phyloP scores from a whole-genome alignment of 2,797 vertebrate species.

The Liasis olivaceus region DNA sequence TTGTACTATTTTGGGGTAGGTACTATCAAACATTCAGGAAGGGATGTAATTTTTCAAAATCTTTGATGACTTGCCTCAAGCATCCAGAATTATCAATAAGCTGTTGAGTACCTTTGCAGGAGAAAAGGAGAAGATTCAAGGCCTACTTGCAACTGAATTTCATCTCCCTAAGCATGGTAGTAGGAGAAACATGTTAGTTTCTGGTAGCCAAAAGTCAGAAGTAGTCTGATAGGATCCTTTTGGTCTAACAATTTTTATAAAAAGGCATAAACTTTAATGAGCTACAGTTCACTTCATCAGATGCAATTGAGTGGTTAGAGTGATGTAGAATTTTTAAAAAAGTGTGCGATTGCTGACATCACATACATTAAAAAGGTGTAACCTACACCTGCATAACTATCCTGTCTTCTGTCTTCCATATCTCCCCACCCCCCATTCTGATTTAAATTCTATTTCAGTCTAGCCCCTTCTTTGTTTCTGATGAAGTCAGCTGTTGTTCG shows the following conservation, averaged over 20 bases:
- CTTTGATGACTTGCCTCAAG: background rate
- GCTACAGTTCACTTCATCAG: background rate
- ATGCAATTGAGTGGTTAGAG: background rate
- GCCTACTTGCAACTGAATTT: background rate
- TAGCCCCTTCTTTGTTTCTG: background rate
- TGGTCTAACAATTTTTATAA: background rate
- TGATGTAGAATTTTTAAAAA: background rate
- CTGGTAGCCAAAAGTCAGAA: background rate
- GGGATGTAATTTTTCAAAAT: background rate
- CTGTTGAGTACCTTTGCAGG: background rate
- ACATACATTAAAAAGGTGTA: background rate
- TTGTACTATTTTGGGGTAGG: background rate
- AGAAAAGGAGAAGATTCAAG: background rate
- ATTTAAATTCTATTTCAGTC: background rate
- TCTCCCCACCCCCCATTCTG: background rate
- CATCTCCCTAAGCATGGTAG: background rate
- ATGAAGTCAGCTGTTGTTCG: background rate
- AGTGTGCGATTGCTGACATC: background rate
- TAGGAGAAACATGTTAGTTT: background rate
- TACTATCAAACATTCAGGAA: background rate
- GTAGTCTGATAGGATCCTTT: background rate
- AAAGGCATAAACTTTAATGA: background rate
- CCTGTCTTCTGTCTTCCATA: background rate
- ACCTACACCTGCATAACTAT: background rate
- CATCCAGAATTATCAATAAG: background rate